Percentiles rank a stretch among this genome's conserved stretches.
phyloP scores from a whole-genome alignment of 2,888 invertebrate species.

The Meghimatium bilineatum region DNA sequence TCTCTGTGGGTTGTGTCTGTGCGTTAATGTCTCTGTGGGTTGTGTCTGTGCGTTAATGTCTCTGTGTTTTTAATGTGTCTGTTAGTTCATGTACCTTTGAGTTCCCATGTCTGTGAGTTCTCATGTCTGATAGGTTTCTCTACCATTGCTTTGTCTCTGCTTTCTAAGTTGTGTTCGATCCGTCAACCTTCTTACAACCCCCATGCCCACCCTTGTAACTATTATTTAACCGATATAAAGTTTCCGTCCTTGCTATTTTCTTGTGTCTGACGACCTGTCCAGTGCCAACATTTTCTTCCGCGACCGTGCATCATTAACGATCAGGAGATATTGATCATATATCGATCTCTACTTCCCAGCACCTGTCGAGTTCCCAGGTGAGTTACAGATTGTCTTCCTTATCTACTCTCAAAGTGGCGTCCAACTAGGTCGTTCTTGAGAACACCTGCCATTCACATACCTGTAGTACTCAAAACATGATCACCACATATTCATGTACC shows the following conservation, averaged over 20 bases:
- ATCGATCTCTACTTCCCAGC: constrained; percentile 22
- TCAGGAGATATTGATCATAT: constrained; percentile 23
- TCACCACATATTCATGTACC: too few species aligned
- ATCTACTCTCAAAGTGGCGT: not conserved
- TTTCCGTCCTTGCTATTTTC: not conserved
- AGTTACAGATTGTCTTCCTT: constrained; percentile 1
- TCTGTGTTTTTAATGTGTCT: not conserved
- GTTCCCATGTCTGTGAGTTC: not conserved
- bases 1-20: not conserved
- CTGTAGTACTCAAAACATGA: too few species aligned
- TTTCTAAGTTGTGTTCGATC: not conserved
- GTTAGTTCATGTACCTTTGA: too few species aligned
- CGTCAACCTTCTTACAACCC: not conserved
- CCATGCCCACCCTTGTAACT: not conserved
- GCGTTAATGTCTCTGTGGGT: not conserved
- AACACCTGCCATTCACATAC: too few species aligned
- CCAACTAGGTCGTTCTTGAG: not conserved
- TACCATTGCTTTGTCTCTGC: too few species aligned
- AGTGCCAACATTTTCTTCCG: not conserved
- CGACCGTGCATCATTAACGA: constrained; percentile 23
- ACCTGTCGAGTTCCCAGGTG: constrained; percentile 31
- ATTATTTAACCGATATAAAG: not conserved
- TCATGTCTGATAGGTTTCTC: too few species aligned
- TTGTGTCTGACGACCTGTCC: not conserved
- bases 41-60: not conserved